Evolutionary conservation across 2,888 invertebrate species (phyloP).

Genomic region (Hirtodrosophila trivittata): DNA sequence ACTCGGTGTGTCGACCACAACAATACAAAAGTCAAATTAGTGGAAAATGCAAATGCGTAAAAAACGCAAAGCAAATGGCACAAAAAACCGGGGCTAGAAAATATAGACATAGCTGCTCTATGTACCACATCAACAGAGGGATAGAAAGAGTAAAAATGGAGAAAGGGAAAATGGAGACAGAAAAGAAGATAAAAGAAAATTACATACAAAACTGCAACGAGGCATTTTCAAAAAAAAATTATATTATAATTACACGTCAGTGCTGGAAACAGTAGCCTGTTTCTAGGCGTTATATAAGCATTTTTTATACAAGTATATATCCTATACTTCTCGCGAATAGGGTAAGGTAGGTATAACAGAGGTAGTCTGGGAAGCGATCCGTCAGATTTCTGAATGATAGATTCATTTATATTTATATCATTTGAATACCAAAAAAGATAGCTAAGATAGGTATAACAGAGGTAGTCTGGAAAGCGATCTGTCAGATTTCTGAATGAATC

Average conservation of each 20-base stretch:
- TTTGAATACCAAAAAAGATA: no score
- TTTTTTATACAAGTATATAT: not conserved
- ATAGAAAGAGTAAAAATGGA: conserved; percentile 1
- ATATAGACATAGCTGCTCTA: conserved; percentile 73
- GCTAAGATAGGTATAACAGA: no score
- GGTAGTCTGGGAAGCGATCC: no score
- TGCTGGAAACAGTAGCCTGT: conserved; percentile 49
- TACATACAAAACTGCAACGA: conserved; percentile 41
- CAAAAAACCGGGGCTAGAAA: conserved; percentile 73
- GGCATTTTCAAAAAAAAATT: conserved; percentile 44
- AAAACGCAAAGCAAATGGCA: conserved; percentile 42
- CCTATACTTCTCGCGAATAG: no score
- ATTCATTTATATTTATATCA: no score
- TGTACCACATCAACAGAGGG: conserved; percentile 42
- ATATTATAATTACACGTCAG: conserved; percentile 71
- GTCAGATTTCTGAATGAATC: no score
- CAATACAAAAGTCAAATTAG: conserved; percentile 77
- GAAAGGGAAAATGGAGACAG: conserved; percentile 8
- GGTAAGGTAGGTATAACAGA: no score
- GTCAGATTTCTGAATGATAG: no score
- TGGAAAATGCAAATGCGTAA: conserved; percentile 77
- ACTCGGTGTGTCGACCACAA: conserved; percentile 63
- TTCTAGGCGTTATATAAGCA: conserved; percentile 51
- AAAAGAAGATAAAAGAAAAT: conserved; percentile 8
- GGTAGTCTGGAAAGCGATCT: no score